A percentile compares a stretch with the other conserved stretches of the same genome.
Evolutionary conservation across 2,113 vertebrate genomes (phyloP).

Genomic region (Entosphenus tridentatus): DNA sequence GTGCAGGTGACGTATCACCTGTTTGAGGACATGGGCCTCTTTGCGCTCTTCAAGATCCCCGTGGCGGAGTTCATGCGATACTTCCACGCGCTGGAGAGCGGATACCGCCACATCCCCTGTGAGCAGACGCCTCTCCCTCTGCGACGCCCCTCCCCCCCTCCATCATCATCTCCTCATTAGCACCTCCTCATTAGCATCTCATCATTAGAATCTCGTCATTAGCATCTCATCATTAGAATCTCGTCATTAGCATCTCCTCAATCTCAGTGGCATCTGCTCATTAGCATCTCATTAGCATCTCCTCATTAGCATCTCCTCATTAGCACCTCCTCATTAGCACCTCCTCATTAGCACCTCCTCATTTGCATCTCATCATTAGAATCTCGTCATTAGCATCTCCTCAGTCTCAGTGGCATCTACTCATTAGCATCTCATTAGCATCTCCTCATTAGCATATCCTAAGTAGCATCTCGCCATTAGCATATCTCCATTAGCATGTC

Average conservation of each 20-base stretch:
- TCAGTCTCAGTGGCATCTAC: background rate
- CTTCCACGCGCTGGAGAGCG: slow-evolving; percentile 84
- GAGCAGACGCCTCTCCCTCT: slow-evolving; percentile 22
- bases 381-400: background rate
- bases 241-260: background rate
- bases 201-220: background rate
- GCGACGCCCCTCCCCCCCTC: background rate
- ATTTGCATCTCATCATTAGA: background rate
- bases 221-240: background rate
- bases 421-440: background rate
- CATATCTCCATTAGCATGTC: too few relatives aligned
- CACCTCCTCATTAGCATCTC: background rate
- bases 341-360: background rate
- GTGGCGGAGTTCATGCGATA: slow-evolving; percentile 94
- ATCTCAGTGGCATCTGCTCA: background rate
- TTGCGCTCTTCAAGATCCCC: slow-evolving; percentile 85
- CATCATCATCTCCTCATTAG: background rate
- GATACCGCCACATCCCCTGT: slow-evolving; percentile 95
- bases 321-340: background rate
- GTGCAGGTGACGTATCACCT: slow-evolving; percentile 70
- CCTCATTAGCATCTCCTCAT: background rate
- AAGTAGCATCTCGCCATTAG: background rate
- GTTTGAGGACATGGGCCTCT: slow-evolving; percentile 87
- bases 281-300: background rate
- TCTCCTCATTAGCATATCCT: background rate